Evolutionary conservation across 2,888 invertebrate species (phyloP).

Genomic region (Drosophila conformis): DNA sequence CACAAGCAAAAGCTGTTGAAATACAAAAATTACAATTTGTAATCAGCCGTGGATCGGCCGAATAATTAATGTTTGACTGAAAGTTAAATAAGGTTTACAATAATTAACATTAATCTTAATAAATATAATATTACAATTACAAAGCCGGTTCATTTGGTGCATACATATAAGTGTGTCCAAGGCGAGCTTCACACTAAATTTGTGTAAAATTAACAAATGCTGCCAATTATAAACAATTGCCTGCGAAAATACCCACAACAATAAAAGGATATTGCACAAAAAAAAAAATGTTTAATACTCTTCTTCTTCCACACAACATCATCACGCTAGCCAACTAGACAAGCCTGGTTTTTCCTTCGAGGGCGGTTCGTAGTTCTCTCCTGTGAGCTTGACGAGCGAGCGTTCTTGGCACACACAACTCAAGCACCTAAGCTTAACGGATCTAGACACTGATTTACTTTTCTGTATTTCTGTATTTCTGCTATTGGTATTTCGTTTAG

Average conservation of each 20-base stretch:
- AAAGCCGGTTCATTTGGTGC: neutral
- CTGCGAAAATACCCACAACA: constrained; percentile 45
- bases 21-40: constrained; percentile 17
- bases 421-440: constrained; percentile 38
- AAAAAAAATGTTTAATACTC: constrained; percentile 10
- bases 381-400: constrained; percentile 38
- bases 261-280: constrained; percentile 55
- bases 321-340: constrained; percentile 58
- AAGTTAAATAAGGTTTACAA: constrained; percentile 3
- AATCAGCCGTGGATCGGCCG: neutral
- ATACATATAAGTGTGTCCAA: neutral
- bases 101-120: neutral
- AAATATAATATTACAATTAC: neutral
- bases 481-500: constrained; percentile 19
- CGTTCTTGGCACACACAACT: constrained; percentile 32
- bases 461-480: constrained; percentile 14
- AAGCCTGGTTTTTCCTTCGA: constrained; percentile 50
- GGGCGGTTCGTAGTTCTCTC: neutral
- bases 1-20: constrained; percentile 20
- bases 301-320: constrained; percentile 29
- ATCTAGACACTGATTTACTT: constrained; percentile 18
- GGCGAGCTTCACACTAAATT: neutral
- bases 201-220: neutral
- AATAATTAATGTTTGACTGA: neutral
- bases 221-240: constrained; percentile 48